These are phyloP conservation scores for Tiliacea citrago DNA, from an alignment of 2,888 invertebrate genomes.

Conservation along the genomic window DNA sequence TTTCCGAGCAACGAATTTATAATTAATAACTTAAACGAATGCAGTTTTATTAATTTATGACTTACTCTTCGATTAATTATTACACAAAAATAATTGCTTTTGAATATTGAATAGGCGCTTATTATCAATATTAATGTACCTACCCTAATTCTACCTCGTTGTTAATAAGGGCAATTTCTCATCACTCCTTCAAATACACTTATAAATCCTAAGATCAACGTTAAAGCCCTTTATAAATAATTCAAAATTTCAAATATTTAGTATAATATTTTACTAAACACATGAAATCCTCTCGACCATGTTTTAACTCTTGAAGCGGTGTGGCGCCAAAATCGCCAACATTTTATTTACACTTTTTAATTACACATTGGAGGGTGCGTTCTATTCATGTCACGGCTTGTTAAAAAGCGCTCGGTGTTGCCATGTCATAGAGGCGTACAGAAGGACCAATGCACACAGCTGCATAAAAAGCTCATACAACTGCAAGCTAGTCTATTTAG, in stretches of 20 bases:
- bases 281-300: background rate
- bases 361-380: constrained; percentile 27
- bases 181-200: constrained; percentile 20
- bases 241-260: background rate
- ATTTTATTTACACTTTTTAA: constrained; percentile 46
- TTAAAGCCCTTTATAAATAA: background rate
- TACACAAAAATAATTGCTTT: constrained; percentile 32
- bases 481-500: too few relatives aligned
- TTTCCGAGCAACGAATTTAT: background rate
- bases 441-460: constrained; percentile 7
- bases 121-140: constrained; percentile 10
- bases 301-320: background rate
- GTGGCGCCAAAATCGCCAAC: constrained; percentile 11
- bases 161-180: background rate
- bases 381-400: constrained; percentile 39
- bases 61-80: constrained; percentile 29
- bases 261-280: background rate
- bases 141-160: background rate
- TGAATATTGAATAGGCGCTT: constrained; percentile 7
- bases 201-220: background rate
- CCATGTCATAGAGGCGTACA: background rate
- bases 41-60: constrained; percentile 7
- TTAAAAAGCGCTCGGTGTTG: constrained; percentile 23
- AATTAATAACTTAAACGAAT: constrained; percentile 1
- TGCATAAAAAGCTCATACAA: background rate